Conservation (phyloP, 2,113 vertebrate genomes). For the Hippocampus zosterae region DNA sequence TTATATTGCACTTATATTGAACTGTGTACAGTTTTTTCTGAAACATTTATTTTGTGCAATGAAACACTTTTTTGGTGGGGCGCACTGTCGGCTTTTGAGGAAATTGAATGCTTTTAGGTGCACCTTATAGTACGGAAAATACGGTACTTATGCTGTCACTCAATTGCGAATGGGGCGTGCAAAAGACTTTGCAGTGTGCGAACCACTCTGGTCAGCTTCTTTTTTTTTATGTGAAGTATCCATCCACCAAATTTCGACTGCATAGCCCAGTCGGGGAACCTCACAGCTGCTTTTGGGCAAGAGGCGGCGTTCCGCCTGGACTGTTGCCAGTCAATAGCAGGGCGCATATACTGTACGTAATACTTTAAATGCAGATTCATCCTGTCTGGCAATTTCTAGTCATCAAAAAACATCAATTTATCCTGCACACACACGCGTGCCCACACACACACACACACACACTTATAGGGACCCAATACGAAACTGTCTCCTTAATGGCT, state of each 20-base stretch:
- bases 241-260: background rate
- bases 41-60: too few species aligned
- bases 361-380: background rate
- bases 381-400: background rate
- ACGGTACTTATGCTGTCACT: background rate
- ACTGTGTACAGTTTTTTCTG: too few species aligned
- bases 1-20: too few species aligned
- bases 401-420: background rate
- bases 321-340: background rate
- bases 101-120: too few species aligned
- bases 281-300: background rate
- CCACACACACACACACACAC: background rate
- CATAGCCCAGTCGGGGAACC: background rate
- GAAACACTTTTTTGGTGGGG: too few species aligned
- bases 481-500: constrained; percentile 51
- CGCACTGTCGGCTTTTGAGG: too few species aligned
- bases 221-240: background rate
- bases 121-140: too few species aligned
- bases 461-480: constrained; percentile 20
- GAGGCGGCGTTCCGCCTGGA: background rate
- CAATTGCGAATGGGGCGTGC: background rate
- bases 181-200: background rate
- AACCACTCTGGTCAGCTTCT: background rate
- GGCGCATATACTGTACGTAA: background rate
- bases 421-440: background rate